Evolutionary conservation across 2,113 vertebrate genomes (phyloP).

Genomic region (Pseudopodoces humilis): DNA sequence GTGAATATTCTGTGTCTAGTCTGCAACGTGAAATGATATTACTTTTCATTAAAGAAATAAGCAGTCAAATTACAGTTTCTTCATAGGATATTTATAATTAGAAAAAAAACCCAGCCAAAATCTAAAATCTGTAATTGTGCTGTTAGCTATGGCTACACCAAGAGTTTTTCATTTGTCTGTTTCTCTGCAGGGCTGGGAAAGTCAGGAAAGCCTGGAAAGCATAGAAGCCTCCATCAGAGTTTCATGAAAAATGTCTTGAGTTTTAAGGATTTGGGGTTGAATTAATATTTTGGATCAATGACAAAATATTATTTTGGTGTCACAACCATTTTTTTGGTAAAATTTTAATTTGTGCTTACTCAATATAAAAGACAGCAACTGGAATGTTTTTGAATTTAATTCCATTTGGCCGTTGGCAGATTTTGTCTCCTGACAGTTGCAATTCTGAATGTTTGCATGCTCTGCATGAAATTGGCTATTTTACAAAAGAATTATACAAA

Average conservation of each 20-base stretch:
- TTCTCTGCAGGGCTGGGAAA: not conserved
- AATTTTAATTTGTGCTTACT: not conserved
- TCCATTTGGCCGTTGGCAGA: not conserved
- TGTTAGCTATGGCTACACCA: not conserved
- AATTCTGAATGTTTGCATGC: not conserved
- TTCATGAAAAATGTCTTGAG: not conserved
- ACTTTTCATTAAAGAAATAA: not conserved
- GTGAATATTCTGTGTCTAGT: not conserved
- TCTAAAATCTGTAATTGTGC: not conserved
- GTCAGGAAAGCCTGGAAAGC: not conserved
- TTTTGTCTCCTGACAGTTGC: slow-evolving; percentile 25
- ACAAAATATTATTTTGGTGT: not conserved
- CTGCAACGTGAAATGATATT: not conserved
- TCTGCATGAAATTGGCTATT: slow-evolving; percentile 14
- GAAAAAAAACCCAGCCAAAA: not conserved
- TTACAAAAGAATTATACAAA: slow-evolving; percentile 37
- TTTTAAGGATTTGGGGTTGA: not conserved
- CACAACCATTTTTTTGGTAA: not conserved
- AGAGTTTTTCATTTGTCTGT: not conserved
- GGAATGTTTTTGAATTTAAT: not conserved
- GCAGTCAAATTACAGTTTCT: not conserved
- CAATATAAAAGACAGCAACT: not conserved
- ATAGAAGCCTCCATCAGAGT: not conserved
- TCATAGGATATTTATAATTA: not conserved
- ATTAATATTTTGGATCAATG: not conserved